A percentile compares a stretch with the other conserved stretches of the same genome.
phyloP scores from a whole-genome alignment of 2,113 vertebrate species.

The Falco punctatus region DNA sequence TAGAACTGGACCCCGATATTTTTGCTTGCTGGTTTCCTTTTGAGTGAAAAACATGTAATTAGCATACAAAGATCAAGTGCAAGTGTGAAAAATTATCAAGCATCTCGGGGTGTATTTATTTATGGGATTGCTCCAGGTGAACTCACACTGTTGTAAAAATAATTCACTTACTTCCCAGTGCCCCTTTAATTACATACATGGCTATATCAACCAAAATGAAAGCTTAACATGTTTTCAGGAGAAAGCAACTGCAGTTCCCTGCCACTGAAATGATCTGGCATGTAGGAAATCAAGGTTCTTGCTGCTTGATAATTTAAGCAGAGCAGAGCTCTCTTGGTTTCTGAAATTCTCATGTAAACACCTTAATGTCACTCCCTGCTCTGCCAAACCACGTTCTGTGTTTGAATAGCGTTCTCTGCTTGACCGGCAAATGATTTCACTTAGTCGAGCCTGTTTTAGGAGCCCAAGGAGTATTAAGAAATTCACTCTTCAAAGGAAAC shows the following conservation, averaged over 20 bases:
- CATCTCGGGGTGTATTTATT: background rate
- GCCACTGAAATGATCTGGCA: background rate
- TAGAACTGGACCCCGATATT: background rate
- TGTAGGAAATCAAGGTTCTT: constrained; percentile 21
- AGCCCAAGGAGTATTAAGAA: background rate
- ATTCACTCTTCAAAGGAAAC: background rate
- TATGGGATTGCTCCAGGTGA: background rate
- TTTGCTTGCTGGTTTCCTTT: background rate
- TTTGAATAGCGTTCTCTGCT: background rate
- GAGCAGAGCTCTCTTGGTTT: background rate
- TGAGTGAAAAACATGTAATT: background rate
- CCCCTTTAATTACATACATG: background rate
- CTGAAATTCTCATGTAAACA: background rate
- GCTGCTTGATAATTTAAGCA: background rate
- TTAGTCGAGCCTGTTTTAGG: background rate
- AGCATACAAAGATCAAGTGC: background rate
- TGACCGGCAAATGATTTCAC: background rate
- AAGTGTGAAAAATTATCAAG: background rate
- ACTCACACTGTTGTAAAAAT: background rate
- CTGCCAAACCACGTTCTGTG: background rate
- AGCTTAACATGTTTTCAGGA: background rate
- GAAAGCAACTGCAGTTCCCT: background rate
- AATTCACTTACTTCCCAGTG: background rate
- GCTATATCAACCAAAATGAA: background rate
- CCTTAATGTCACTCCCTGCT: background rate